A percentile compares a stretch with the other conserved stretches of the same genome.
Conservation (phyloP, 2,113 vertebrate species). For the Ascaphus truei region DNA sequence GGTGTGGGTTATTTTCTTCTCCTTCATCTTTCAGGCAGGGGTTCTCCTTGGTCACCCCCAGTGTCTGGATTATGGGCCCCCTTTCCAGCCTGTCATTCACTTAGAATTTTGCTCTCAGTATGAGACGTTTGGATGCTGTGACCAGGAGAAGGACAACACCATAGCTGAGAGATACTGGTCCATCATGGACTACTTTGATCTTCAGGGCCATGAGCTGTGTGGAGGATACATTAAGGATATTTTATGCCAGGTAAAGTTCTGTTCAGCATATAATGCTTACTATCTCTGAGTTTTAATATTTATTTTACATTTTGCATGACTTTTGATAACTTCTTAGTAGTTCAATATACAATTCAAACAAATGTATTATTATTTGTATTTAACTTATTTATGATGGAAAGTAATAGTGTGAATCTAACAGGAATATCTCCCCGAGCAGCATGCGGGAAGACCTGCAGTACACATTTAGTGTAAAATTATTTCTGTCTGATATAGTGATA, state of each 20-base stretch:
- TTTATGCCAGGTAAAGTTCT: constrained; percentile 75
- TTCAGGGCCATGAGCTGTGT: constrained; percentile 53
- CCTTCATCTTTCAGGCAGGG: constrained; percentile 10
- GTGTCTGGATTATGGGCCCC: constrained; percentile 74
- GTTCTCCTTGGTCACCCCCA: constrained; percentile 67
- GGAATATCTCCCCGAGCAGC: too few species aligned
- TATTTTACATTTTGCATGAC: too few species aligned
- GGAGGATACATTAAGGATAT: constrained; percentile 69
- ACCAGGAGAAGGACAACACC: constrained; percentile 61
- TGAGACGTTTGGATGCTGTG: constrained; percentile 76
- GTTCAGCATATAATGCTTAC: neutral
- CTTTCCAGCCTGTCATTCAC: constrained; percentile 66
- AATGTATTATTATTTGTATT: too few species aligned
- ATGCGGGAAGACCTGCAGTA: too few species aligned
- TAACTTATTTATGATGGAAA: too few species aligned
- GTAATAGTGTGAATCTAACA: too few species aligned
- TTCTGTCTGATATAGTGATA: too few species aligned
- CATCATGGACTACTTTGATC: constrained; percentile 63
- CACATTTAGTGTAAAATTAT: too few species aligned
- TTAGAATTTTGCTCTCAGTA: constrained; percentile 77
- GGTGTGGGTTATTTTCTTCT: constrained; percentile 12
- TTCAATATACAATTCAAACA: too few species aligned
- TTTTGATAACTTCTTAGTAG: too few species aligned
- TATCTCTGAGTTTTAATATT: neutral
- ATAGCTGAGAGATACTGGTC: constrained; percentile 72